phyloP scores from a whole-genome alignment of 2,797 vertebrate genomes.

The Tiaroga cobitis region DNA sequence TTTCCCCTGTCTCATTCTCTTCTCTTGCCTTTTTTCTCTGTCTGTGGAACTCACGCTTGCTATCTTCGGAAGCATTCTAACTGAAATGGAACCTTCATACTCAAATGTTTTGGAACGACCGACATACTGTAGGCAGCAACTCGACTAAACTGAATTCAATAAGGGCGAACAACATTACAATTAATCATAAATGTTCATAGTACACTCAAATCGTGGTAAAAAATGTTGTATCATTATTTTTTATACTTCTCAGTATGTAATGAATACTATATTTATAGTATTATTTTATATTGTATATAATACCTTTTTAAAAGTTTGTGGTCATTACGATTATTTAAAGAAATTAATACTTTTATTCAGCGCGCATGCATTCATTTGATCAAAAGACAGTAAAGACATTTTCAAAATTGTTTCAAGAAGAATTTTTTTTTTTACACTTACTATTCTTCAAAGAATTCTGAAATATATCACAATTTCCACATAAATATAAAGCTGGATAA shows the following conservation, averaged over 20 bases:
- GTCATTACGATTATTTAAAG: neutral
- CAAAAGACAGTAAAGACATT: neutral
- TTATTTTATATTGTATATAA: neutral
- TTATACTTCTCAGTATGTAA: neutral
- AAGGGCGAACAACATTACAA: neutral
- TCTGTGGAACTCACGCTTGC: conserved; percentile 42
- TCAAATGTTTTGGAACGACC: neutral
- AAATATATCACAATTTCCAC: neutral
- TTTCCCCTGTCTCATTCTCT: conserved; percentile 8
- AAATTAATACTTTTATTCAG: neutral
- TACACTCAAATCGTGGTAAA: neutral
- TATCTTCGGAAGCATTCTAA: neutral
- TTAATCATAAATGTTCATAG: neutral
- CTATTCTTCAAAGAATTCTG: neutral
- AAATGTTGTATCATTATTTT: neutral
- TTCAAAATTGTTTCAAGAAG: too few relatives aligned
- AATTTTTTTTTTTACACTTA: too few relatives aligned
- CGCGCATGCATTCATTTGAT: neutral
- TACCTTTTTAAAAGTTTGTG: neutral
- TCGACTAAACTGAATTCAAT: neutral
- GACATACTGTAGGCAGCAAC: neutral
- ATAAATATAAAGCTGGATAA: too few relatives aligned
- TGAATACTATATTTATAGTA: neutral
- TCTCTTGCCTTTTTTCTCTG: neutral
- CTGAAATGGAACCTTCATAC: neutral